These are phyloP conservation scores for Pantherophis guttatus DNA, from an alignment of 2,113 vertebrate species.

Conservation along the genomic window DNA sequence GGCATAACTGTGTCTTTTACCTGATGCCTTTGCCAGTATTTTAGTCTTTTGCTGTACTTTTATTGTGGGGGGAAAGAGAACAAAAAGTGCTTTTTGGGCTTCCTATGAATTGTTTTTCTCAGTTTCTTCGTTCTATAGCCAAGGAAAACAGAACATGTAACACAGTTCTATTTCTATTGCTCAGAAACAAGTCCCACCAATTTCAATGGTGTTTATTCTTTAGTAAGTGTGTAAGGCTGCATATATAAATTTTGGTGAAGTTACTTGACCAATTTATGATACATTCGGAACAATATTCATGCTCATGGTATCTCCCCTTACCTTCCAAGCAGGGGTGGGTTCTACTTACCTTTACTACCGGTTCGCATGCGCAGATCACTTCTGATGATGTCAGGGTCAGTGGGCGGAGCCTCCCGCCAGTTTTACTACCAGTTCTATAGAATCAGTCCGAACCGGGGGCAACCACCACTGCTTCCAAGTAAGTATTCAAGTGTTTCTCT, in stretches of 20 bases:
- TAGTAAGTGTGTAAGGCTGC: background rate
- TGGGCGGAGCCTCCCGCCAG: no score
- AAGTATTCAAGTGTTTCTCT: background rate
- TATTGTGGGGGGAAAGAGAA: background rate
- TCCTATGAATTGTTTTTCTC: background rate
- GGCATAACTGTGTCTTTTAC: background rate
- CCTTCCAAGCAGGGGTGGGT: background rate
- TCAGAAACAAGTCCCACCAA: background rate
- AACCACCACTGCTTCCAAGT: background rate
- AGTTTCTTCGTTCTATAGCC: background rate
- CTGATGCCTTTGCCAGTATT: background rate
- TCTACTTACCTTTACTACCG: no score
- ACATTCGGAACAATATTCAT: background rate
- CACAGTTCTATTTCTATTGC: background rate
- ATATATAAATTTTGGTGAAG: background rate
- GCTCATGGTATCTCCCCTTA: background rate
- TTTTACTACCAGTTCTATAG: no score
- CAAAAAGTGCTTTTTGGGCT: background rate
- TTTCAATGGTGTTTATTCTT: background rate
- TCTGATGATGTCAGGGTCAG: no score
- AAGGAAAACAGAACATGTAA: background rate
- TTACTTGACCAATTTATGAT: no score
- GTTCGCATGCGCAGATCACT: no score
- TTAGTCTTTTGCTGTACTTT: background rate
- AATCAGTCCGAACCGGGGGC: no score